phyloP scores from a whole-genome alignment of 2,797 vertebrate genomes.

The Chrysocyon brachyurus region DNA sequence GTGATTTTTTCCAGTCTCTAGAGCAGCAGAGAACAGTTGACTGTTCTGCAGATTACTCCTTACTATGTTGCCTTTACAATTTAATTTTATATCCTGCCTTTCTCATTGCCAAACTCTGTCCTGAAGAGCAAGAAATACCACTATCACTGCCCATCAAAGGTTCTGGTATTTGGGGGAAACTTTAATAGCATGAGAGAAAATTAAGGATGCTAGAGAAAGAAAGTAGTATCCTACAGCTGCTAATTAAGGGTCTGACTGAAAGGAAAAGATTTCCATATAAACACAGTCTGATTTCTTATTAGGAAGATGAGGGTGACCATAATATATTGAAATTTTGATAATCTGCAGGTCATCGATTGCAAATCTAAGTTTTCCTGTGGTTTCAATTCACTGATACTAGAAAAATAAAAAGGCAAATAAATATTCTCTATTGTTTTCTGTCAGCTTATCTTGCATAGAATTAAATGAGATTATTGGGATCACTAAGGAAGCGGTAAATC shows the following conservation, averaged over 20 bases:
- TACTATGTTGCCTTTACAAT: not conserved
- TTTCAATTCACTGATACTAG: not conserved
- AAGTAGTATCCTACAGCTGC: not conserved
- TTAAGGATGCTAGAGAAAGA: not conserved
- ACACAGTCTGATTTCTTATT: not conserved
- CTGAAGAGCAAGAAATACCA: conserved; percentile 4
- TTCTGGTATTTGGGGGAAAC: not conserved
- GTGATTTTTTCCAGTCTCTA: not conserved
- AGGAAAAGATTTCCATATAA: not conserved
- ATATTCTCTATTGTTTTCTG: not conserved
- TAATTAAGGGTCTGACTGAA: not conserved
- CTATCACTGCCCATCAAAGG: not conserved
- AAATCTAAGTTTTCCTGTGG: not conserved
- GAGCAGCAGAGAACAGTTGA: not conserved
- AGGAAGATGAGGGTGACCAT: not conserved
- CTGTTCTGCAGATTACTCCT: not conserved
- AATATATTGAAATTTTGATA: not conserved
- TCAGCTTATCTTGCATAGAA: conserved; percentile 2
- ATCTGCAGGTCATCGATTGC: not conserved
- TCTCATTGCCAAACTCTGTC: not conserved
- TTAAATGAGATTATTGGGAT: not conserved
- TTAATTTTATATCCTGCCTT: not conserved
- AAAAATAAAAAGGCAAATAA: conserved; percentile 26
- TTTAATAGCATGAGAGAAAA: not conserved
- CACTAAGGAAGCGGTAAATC: not conserved